Evolutionary conservation across 2,888 invertebrate species (phyloP).

Genomic region (Nomada ferruginata): DNA sequence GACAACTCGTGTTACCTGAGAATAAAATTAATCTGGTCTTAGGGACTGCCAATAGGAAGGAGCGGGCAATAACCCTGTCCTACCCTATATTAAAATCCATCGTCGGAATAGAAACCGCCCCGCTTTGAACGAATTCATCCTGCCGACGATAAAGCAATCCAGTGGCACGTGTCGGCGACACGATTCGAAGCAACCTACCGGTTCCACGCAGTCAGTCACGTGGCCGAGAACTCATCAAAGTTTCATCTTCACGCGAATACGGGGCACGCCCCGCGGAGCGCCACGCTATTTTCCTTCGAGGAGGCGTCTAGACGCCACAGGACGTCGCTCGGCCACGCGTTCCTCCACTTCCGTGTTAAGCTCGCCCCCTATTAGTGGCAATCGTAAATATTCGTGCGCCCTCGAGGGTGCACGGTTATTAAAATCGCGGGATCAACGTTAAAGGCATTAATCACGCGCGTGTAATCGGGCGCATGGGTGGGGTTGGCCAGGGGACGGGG

Average conservation of each 20-base stretch:
- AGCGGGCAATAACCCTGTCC: not conserved
- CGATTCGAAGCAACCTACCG: slow-evolving; percentile 51
- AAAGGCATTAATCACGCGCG: slow-evolving; percentile 75
- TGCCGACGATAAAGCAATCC: slow-evolving; percentile 54
- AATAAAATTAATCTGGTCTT: slow-evolving; percentile 33
- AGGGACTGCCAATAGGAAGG: slow-evolving; percentile 4
- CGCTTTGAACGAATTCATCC: slow-evolving; percentile 41
- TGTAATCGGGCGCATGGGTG: slow-evolving; percentile 53
- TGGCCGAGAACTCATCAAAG: slow-evolving; percentile 71
- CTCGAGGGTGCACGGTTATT: slow-evolving; percentile 68
- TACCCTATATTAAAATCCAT: slow-evolving; percentile 43
- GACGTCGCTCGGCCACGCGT: slow-evolving; percentile 30
- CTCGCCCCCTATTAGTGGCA: slow-evolving; percentile 36
- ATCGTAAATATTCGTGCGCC: slow-evolving; percentile 47
- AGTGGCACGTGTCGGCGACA: slow-evolving; percentile 65
- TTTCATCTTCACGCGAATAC: slow-evolving; percentile 64
- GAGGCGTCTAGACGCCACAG: slow-evolving; percentile 53
- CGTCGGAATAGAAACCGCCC: not conserved
- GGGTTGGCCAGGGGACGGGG: slow-evolving; percentile 26
- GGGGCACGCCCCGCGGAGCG: slow-evolving; percentile 31
- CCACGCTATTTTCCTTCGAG: slow-evolving; percentile 25
- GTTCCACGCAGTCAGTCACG: slow-evolving; percentile 64
- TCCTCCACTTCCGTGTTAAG: slow-evolving; percentile 11
- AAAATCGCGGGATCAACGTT: slow-evolving; percentile 71
- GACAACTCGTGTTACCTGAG: not conserved